Evolutionary conservation across 1,140 invertebrate species (phyloP).

Genomic region (Drosophila novamexicana): DNA sequence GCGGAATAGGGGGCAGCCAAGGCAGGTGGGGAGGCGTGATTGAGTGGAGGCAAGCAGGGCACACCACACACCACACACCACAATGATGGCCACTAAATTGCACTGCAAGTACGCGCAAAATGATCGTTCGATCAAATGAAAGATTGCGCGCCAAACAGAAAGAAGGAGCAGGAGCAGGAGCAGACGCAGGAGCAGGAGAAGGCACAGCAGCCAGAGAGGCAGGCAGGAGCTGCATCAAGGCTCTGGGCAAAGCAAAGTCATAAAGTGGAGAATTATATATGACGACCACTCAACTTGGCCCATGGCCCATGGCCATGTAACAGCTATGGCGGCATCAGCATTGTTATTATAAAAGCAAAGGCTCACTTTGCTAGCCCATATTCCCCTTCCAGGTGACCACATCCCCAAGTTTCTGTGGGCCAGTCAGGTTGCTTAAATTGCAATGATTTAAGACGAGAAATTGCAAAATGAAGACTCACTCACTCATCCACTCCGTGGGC

Average conservation of each 20-base stretch:
- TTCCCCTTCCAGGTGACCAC: neutral
- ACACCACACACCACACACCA: slow-evolving; percentile 9
- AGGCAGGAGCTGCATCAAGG: slow-evolving; percentile 24
- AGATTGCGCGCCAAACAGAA: slow-evolving; percentile 43
- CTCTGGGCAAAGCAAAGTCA: slow-evolving; percentile 52
- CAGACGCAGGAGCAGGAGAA: slow-evolving; percentile 10
- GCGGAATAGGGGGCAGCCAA: neutral
- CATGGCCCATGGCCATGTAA: slow-evolving; percentile 58
- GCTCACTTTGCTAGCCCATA: slow-evolving; percentile 18
- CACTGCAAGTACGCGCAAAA: slow-evolving; percentile 72
- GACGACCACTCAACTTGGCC: slow-evolving; percentile 18
- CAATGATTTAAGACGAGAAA: slow-evolving; percentile 74
- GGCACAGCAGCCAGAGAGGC: slow-evolving; percentile 13
- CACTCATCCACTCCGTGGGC: slow-evolving; percentile 46
- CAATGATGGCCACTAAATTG: slow-evolving; percentile 52
- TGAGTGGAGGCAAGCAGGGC: slow-evolving; percentile 60
- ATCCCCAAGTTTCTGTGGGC: neutral
- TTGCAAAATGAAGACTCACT: slow-evolving; percentile 78
- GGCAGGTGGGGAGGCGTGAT: slow-evolving; percentile 43
- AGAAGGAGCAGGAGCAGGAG: slow-evolving; percentile 1
- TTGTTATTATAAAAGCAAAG: slow-evolving; percentile 71
- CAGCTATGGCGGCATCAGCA: slow-evolving; percentile 72
- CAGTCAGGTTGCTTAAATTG: slow-evolving; percentile 53
- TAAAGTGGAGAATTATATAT: slow-evolving; percentile 72
- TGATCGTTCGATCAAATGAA: slow-evolving; percentile 72